A percentile compares a stretch with the other conserved stretches of the same genome.
Evolutionary conservation across 2,113 vertebrate species (phyloP).

Genomic region (Gallinago jamesoni): DNA sequence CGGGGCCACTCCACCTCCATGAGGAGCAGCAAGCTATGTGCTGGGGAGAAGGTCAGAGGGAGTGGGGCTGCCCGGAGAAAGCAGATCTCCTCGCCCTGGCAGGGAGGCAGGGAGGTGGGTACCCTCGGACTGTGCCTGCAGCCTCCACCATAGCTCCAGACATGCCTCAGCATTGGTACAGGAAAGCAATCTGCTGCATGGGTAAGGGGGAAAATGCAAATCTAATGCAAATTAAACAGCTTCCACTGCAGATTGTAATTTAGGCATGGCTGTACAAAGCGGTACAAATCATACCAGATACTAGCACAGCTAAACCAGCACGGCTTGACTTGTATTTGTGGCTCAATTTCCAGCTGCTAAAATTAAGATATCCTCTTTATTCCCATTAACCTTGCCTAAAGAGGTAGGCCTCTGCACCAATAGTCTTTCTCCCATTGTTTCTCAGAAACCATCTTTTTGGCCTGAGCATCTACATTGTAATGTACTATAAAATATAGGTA

Average conservation of each 20-base stretch:
- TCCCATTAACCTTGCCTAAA: background rate
- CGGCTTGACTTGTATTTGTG: background rate
- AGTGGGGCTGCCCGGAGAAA: fast-evolving
- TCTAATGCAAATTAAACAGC: background rate
- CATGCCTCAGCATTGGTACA: background rate
- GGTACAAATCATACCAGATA: background rate
- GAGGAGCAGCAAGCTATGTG: background rate
- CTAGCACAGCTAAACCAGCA: background rate
- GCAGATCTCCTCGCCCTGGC: fast-evolving
- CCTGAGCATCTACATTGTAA: background rate
- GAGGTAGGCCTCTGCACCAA: fast-evolving
- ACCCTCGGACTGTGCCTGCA: background rate
- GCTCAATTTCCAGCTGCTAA: background rate
- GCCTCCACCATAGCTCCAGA: background rate
- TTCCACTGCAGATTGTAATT: background rate
- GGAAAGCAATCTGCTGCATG: background rate
- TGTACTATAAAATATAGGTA: background rate
- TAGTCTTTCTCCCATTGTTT: background rate
- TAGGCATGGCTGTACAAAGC: background rate
- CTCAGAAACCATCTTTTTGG: background rate
- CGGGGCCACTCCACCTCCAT: fast-evolving
- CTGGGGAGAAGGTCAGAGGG: background rate
- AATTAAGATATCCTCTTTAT: background rate
- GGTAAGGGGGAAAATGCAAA: background rate
- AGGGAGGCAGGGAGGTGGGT: background rate